Base-by-base conservation (phyloP, 23 tunicate genomes). In the Ciona savignyi region DNA sequence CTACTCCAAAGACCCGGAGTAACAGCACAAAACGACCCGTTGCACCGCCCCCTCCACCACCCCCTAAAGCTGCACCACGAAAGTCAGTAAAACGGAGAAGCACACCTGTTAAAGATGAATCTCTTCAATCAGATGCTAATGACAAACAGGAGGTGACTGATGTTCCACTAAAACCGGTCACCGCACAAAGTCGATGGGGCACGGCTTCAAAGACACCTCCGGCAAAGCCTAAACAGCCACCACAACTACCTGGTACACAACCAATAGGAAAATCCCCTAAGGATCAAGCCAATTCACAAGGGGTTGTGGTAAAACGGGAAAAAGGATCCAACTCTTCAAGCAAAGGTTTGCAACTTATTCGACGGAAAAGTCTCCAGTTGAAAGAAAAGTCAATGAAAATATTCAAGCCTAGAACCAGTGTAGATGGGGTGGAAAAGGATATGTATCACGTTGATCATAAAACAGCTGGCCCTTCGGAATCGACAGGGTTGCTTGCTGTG, bases 311-410 rank as follows among this genome's bases (percentile, higher is more conserved):
- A 29, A 71, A 71, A 34, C 60, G 75, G n/a, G 75, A 71, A 71
- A 71, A 71, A 25, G 6, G 24, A 22, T 23, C 28, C 4, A 63
- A 63, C 28, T 4, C 23, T 63, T 4, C 23, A 3, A 34, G 35
- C 26, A 33, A 33, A 33, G 78, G 51, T 3, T 66, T 74, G 49
- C 48, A 81, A 42, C 4, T 74, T 9, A 66, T 81, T 2, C 78
- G 77, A 66, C 64, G 78, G 25, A 81, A 81, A 81, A 64, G 86
- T 48, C 23, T 73, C 22, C 49, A 74, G 9, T 42, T 81, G 29
- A 81, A 74, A 30, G 72, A 80, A 25, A 72, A 72, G 64, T 72
- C 77, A 23, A 24, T 80, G 28, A 72, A 64, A 30, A 3, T 80
- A 4, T 72, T 80, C 32, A 74, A 48, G 49, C 67, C 48, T n/a